phyloP scores from a whole-genome alignment of 2,888 invertebrate species.

The Adelognathus sp. region DNA sequence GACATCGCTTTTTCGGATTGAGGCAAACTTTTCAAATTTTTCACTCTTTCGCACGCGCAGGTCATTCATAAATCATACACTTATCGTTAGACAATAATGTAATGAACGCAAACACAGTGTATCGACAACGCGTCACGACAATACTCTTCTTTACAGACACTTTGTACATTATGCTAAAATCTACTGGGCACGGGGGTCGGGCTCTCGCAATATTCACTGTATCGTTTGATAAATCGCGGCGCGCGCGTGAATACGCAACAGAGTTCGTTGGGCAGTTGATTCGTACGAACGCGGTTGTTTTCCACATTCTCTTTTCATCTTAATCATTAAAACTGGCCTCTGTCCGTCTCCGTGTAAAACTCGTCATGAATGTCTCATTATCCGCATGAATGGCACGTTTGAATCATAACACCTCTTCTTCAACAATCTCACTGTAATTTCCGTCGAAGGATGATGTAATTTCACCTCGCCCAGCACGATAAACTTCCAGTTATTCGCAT shows the following conservation, averaged over 20 bases:
- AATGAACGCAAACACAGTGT: slow-evolving; percentile 65
- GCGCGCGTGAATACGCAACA: slow-evolving; percentile 50
- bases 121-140: slow-evolving; percentile 64
- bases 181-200: slow-evolving; percentile 29
- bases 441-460: slow-evolving; percentile 12
- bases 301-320: not conserved
- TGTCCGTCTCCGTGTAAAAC: not conserved
- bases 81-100: slow-evolving; percentile 63
- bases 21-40: slow-evolving; percentile 16
- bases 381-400: slow-evolving; percentile 55
- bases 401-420: slow-evolving; percentile 30
- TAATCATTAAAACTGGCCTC: slow-evolving; percentile 52
- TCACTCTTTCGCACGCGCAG: no score
- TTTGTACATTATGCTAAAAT: slow-evolving; percentile 42
- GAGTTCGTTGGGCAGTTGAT: slow-evolving; percentile 38
- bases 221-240: slow-evolving; percentile 26
- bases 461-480: slow-evolving; percentile 42
- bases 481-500: not conserved
- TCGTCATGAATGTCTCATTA: not conserved
- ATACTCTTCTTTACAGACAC: slow-evolving; percentile 67
- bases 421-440: not conserved
- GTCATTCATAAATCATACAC: slow-evolving; percentile 61
- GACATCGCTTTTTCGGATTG: slow-evolving; percentile 20
- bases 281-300: slow-evolving; percentile 23
- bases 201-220: slow-evolving; percentile 54